Evolutionary conservation across 2,888 invertebrate species (phyloP).

Genomic region (Teleiodes luculella): DNA sequence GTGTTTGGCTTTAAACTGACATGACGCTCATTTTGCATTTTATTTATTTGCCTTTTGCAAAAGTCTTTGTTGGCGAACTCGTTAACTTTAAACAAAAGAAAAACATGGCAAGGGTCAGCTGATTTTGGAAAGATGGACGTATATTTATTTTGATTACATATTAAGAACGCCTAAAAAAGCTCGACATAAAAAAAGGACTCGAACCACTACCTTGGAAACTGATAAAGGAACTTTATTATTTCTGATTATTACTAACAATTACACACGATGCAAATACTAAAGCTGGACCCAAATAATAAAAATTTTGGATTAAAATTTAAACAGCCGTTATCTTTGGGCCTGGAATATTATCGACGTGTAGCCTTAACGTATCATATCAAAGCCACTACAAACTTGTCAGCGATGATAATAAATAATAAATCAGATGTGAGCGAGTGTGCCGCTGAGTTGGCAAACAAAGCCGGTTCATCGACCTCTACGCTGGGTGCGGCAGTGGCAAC

Average conservation of each 20-base stretch:
- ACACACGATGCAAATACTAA: too few species aligned
- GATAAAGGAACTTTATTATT: too few species aligned
- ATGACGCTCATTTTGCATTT: slow-evolving; percentile 21
- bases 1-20: slow-evolving; percentile 34
- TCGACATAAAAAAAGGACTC: too few species aligned
- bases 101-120: background rate
- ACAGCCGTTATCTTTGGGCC: background rate
- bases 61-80: background rate
- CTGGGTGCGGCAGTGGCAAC: slow-evolving; percentile 62
- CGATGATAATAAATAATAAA: slow-evolving; percentile 61
- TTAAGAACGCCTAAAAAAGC: too few species aligned
- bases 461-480: slow-evolving; percentile 71
- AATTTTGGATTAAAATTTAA: too few species aligned
- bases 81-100: background rate
- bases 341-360: slow-evolving; percentile 4
- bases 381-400: slow-evolving; percentile 44
- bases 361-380: too few species aligned
- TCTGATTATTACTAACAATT: too few species aligned
- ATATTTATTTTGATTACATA: too few species aligned
- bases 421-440: slow-evolving; percentile 41
- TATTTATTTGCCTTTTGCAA: slow-evolving; percentile 13
- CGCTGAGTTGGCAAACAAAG: slow-evolving; percentile 78
- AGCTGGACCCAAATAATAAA: too few species aligned
- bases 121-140: background rate
- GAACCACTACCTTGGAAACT: too few species aligned